phyloP scores from a whole-genome alignment of 2,113 vertebrate species.

The Percina caprodes region DNA sequence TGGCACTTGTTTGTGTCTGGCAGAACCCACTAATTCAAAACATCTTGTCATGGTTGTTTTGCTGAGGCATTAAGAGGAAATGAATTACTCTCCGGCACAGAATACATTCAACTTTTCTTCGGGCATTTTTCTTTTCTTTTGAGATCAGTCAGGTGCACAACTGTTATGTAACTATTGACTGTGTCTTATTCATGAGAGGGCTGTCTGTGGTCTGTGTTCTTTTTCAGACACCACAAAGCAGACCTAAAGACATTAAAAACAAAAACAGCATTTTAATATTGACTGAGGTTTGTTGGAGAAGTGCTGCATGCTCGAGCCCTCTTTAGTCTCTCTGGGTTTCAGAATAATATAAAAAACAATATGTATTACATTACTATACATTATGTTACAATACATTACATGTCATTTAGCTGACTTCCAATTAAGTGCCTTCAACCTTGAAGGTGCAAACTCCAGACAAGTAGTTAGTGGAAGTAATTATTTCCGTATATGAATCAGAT shows the following conservation, averaged over 20 bases:
- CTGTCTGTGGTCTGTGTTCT: slow-evolving; percentile 16
- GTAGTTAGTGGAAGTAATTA: too few species aligned
- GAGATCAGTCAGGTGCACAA: slow-evolving; percentile 16
- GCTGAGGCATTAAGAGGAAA: slow-evolving; percentile 37
- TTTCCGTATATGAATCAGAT: not conserved
- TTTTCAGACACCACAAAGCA: not conserved
- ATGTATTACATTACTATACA: too few species aligned
- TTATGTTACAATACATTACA: too few species aligned
- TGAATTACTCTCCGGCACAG: not conserved
- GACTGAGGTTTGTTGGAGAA: not conserved
- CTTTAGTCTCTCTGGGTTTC: not conserved
- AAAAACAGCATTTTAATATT: not conserved
- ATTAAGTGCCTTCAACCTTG: too few species aligned
- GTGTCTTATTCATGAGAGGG: slow-evolving; percentile 5
- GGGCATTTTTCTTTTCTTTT: not conserved
- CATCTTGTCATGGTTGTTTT: slow-evolving; percentile 32
- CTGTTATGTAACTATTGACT: slow-evolving; percentile 1
- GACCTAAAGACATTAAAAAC: not conserved
- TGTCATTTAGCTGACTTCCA: too few species aligned
- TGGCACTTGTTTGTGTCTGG: slow-evolving; percentile 43
- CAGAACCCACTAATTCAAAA: slow-evolving; percentile 21
- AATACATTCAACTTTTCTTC: slow-evolving; percentile 1
- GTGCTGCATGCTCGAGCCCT: not conserved
- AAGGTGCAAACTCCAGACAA: too few species aligned
- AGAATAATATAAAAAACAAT: not conserved